Percentiles rank a stretch among this genome's conserved stretches.
These are phyloP conservation scores for Aldrovandia affinis DNA, from an alignment of 2,797 vertebrate species.

Conservation along the genomic window DNA sequence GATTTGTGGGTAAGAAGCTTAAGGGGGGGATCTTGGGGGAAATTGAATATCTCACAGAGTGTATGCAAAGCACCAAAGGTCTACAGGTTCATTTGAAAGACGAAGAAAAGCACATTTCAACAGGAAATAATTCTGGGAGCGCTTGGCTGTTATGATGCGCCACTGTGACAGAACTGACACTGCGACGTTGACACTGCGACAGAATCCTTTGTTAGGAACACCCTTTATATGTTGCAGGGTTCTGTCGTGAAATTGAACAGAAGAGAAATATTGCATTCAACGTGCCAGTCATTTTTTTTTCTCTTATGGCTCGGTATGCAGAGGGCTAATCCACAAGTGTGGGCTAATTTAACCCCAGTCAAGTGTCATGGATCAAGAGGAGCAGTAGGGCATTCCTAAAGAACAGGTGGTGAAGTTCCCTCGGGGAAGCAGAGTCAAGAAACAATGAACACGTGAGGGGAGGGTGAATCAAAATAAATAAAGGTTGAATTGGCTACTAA, in stretches of 20 bases:
- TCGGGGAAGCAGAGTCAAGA: background rate
- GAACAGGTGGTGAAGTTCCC: too few relatives aligned
- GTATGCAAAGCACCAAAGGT: background rate
- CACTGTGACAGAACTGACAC: background rate
- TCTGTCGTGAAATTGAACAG: background rate
- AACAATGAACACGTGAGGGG: background rate
- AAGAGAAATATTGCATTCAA: background rate
- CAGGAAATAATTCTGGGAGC: background rate
- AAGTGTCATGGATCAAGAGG: background rate
- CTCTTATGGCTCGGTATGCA: background rate
- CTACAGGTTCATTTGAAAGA: background rate
- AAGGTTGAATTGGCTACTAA: too few relatives aligned
- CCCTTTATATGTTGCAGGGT: background rate
- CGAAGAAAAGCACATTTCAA: background rate
- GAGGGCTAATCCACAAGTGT: too few relatives aligned
- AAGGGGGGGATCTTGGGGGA: constrained; percentile 13
- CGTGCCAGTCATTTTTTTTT: background rate
- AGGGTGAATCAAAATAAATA: too few relatives aligned
- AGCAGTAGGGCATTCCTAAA: too few relatives aligned
- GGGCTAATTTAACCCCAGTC: background rate
- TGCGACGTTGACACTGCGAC: background rate
- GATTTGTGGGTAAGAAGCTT: constrained; percentile 28
- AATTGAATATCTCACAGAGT: background rate
- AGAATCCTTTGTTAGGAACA: background rate
- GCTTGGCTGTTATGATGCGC: background rate